Evolutionary conservation across 2,797 vertebrate species (phyloP), one percentile per base, ranked within the genome.

Genomic region (Rhinichthys osculus): DNA sequence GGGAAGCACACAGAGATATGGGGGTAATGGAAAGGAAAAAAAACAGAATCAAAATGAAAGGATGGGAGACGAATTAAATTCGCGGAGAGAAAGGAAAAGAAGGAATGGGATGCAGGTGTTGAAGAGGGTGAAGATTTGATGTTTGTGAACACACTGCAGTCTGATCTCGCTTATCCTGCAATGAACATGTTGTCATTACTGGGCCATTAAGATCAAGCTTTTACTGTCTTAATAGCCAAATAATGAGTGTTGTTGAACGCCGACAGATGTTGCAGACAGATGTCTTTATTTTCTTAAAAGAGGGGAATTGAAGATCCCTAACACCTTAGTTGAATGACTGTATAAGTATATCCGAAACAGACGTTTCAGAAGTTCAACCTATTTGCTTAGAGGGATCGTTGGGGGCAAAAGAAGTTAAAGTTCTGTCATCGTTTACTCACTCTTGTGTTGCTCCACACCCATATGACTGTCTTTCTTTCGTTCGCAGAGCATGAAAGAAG

Each of bases 1-100:
- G 71, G 35, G 30, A 72, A 47, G 13, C 7, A 44, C 54, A 44
- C 83, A 91, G 90, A 87, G 52, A 71, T 79, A 57, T 64, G 59
- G 83, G 73, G 52, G 84, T 69, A 84, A 33, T 77, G 44, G 38
- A 44, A 83, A 42, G 80, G 10, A n/a, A n/a, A n/a, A 82, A 88
- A 90, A 57, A 91, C 6, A 67, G 42, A 40, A 70, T 42, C 64
- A 85, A 57, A 57, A 73, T 52, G 7, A 17, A 30, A 33, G 33
- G n/a, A 74, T 64, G 54, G 57, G 64, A 35, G 42, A 33, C 42
- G 44, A 72, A 38, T 57, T 33, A 59, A 27, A 19, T 52, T 30
- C n/a, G 40, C 42, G 33, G 33, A 35, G 62, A 42, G n/a, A 35
- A 40, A 76, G 33, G 30, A 23, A 38, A n/a, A 72, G n/a, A 69